Conservation (phyloP, 1,140 invertebrate genomes). For the Zaprionus inermis region DNA sequence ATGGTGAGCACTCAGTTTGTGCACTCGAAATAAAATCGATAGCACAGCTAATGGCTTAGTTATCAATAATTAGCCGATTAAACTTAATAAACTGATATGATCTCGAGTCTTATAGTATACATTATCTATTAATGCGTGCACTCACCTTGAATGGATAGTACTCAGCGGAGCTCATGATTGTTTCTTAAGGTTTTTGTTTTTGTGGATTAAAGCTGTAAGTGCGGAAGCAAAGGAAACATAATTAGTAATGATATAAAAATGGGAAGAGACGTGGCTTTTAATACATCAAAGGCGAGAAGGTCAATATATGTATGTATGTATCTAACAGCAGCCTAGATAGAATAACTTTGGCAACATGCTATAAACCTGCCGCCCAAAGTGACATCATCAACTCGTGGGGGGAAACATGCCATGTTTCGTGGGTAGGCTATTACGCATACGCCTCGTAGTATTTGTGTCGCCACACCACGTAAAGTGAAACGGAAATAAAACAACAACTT, state of each 20-base stretch:
- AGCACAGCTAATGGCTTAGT: not conserved
- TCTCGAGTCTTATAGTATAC: not conserved
- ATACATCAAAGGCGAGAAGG: conserved; percentile 30
- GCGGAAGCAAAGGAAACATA: conserved; percentile 36
- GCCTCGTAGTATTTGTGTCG: conserved; percentile 57
- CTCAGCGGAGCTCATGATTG: conserved; percentile 83
- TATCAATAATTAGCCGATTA: conserved; percentile 19
- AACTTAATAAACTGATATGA: not conserved
- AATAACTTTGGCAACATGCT: not conserved
- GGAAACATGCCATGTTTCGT: conserved; percentile 35
- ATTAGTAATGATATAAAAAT: conserved; percentile 43
- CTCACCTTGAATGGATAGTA: conserved; percentile 84
- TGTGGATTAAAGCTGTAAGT: conserved; percentile 64
- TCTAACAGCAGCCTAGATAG: not conserved
- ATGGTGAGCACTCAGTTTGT: not conserved
- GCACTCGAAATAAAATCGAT: conserved; percentile 22
- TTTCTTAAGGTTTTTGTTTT: conserved; percentile 33
- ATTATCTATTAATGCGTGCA: conserved; percentile 22
- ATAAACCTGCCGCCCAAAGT: conserved; percentile 42
- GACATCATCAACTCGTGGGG: conserved; percentile 56
- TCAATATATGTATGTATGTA: not conserved
- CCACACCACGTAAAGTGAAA: conserved; percentile 24
- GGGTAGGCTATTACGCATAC: conserved; percentile 51
- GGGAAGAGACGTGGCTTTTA: conserved; percentile 4
- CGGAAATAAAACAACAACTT: conserved; percentile 12